Conservation (phyloP, 2,888 invertebrate genomes). For the Xestobium rufovillosum region DNA sequence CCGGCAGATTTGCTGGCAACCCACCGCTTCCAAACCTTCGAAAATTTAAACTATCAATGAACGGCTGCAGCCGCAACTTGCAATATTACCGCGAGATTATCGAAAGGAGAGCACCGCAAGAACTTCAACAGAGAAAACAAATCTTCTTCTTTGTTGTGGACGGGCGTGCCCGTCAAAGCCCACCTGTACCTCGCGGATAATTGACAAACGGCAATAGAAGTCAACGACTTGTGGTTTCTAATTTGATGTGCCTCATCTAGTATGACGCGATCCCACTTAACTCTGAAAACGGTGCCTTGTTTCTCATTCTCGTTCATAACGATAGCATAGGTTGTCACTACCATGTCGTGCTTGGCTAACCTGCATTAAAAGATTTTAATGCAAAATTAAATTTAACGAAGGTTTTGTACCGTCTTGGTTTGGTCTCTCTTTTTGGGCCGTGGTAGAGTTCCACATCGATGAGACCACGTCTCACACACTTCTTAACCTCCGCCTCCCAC, state of each 20-base stretch:
- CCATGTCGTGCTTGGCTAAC: constrained; percentile 68
- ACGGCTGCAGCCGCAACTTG: no score
- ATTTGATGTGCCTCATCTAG: constrained; percentile 92
- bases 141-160: constrained; percentile 88
- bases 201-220: constrained; percentile 62
- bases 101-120: constrained; percentile 78
- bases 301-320: constrained; percentile 54
- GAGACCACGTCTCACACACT: constrained; percentile 53
- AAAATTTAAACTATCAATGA: constrained; percentile 3
- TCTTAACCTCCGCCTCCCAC: constrained; percentile 75
- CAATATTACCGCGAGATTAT: constrained; percentile 58
- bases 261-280: constrained; percentile 80
- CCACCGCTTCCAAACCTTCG: constrained; percentile 83
- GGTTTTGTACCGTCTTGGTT: constrained; percentile 43
- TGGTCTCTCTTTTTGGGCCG: constrained; percentile 65
- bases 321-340: constrained; percentile 84
- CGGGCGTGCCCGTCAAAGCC: constrained; percentile 90
- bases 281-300: constrained; percentile 54
- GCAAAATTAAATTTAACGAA: constrained; percentile 8
- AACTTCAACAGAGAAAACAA: constrained; percentile 76
- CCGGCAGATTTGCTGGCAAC: constrained; percentile 76
- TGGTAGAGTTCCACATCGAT: constrained; percentile 70
- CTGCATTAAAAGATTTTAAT: constrained; percentile 25
- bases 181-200: constrained; percentile 61
- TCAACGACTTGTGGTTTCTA: constrained; percentile 76